These are phyloP conservation scores for Ditylenchus weischeri DNA, from an alignment of 2,888 invertebrate genomes.

Conservation along the genomic window DNA sequence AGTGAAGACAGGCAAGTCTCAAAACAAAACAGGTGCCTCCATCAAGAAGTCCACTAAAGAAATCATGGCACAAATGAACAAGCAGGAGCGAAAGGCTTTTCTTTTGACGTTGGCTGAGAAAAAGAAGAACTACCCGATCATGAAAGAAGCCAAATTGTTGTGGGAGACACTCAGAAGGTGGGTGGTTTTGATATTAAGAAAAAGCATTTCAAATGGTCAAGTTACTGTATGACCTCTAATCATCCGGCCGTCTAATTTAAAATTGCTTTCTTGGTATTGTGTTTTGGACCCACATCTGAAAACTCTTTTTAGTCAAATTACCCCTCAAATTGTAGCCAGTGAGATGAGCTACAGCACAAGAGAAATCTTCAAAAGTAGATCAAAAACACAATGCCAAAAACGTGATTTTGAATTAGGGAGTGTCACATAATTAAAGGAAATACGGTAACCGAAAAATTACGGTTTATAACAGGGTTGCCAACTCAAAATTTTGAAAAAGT, in stretches of 20 bases:
- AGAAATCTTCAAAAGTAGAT: too few species aligned
- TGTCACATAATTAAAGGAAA: too few species aligned
- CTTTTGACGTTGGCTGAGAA: slow-evolving; percentile 44
- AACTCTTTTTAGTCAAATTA: too few species aligned
- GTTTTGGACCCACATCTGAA: too few species aligned
- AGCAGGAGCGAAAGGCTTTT: slow-evolving; percentile 49
- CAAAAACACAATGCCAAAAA: too few species aligned
- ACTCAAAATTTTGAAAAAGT: too few species aligned
- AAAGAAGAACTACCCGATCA: slow-evolving; percentile 45
- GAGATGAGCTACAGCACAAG: too few species aligned
- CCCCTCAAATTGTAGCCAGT: too few species aligned
- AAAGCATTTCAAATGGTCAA: neutral
- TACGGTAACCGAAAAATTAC: neutral
- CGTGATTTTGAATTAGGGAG: too few species aligned
- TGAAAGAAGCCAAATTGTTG: slow-evolving; percentile 41
- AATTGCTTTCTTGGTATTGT: too few species aligned
- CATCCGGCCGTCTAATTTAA: too few species aligned
- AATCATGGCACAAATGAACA: slow-evolving; percentile 42
- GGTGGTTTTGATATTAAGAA: slow-evolving; percentile 23
- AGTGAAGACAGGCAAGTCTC: slow-evolving; percentile 9
- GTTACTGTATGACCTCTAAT: too few species aligned
- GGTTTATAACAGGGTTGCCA: slow-evolving; percentile 1
- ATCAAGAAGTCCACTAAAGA: slow-evolving; percentile 52
- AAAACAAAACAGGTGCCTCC: slow-evolving; percentile 25
- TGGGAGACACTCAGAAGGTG: slow-evolving; percentile 42